Evolutionary conservation across 2,888 invertebrate genomes (phyloP), one percentile per base, ranked within the genome.

Genomic region (Bhutanitis thaidina): DNA sequence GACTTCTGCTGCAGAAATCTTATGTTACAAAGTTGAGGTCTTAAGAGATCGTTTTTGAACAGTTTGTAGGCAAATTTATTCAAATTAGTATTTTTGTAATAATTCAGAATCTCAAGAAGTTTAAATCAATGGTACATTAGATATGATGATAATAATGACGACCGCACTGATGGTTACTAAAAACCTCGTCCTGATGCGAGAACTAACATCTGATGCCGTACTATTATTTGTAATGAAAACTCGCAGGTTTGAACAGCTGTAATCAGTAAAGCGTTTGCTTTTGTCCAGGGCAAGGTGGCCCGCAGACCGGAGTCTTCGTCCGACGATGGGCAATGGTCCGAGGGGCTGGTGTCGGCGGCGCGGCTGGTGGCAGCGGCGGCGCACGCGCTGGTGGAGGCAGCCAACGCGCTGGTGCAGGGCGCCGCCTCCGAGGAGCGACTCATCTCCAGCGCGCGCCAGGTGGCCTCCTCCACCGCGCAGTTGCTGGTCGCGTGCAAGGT

Each of bases 301-400:
- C 91, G 95, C 0, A 93, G 94, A 0, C 96, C 97, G 0, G 83
- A 94, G 0, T 94, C 94, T 4, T 95, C 96, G 10, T 97, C 97
- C 0, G 97, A 97, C 77, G 98, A 98, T 82, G 98, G 98, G 0
- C 98, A 98, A 76, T 98, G 98, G 98, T 98, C 98, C 0, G 98
- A 98, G 80, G 98, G 98, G 0, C 91, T 98, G 49, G 95, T 98
- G 59, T 97, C 97, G 0, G 98, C 98, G 0, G 99, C 99, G 0
- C 91, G 97, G 51, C 91, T 98, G 66, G 99, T 99, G 9, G 99
- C 99, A 0, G 98, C 98, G 0, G 98, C 99, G 0, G 98, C 98
- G 0, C 99, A 99, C 81, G 97, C 97, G 65, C 91, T 99, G 57
- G 99, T 99, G 49, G 99, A 99, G 80, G 97, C 98, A 0, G 99